phyloP scores from a whole-genome alignment of 2,113 vertebrate genomes.

The Strix aluco region DNA sequence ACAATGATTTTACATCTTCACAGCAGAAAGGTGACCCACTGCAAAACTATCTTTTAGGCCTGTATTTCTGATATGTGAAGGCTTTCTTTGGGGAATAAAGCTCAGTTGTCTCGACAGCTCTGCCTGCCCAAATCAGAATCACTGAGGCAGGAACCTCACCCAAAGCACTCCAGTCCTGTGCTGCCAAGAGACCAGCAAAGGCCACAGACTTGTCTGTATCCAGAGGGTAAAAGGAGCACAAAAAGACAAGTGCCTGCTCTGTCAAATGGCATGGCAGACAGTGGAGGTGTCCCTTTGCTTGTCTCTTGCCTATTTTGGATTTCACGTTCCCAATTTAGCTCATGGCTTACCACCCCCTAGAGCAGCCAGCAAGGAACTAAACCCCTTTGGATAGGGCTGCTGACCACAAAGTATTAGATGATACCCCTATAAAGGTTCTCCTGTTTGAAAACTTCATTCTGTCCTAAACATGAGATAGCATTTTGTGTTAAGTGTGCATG shows the following conservation, averaged over 20 bases:
- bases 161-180: neutral
- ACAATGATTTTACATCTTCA: neutral
- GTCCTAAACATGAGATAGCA: neutral
- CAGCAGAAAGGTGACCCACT: neutral
- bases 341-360: accelerated
- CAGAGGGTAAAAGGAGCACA: neutral
- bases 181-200: neutral
- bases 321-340: neutral
- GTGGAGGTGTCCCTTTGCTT: neutral
- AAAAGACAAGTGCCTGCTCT: neutral
- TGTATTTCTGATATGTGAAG: neutral
- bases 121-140: neutral
- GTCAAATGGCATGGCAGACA: neutral
- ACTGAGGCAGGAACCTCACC: neutral
- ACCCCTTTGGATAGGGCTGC: neutral
- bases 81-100: neutral
- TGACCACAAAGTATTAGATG: neutral
- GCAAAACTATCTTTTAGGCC: neutral
- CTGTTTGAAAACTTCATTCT: neutral
- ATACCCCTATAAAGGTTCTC: neutral
- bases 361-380: neutral
- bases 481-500: neutral
- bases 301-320: neutral
- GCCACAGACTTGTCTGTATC: neutral
- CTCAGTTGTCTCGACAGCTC: neutral